Percentiles rank a stretch among this genome's conserved stretches.
Conservation (phyloP, 2,113 vertebrate species). For the Crocuta crocuta region DNA sequence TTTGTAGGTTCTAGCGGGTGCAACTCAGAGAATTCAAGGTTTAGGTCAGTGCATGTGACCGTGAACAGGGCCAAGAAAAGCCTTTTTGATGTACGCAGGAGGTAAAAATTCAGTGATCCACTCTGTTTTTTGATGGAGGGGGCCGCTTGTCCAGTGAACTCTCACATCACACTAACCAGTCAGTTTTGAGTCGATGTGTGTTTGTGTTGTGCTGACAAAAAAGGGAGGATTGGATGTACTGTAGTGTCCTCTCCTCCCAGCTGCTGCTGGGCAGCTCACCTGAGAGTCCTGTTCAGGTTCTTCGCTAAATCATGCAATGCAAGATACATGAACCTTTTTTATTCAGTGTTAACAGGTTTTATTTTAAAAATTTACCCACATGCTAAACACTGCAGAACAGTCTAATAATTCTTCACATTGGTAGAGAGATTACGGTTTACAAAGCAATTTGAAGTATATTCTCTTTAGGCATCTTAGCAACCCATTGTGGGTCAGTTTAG, state of each 20-base stretch:
- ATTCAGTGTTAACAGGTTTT: not conserved
- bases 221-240: not conserved
- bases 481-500: not conserved
- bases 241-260: not conserved
- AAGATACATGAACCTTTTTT: not conserved
- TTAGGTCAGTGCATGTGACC: not conserved
- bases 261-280: not conserved
- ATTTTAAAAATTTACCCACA: not conserved
- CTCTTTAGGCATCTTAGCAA: not conserved
- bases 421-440: not conserved
- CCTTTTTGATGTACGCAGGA: not conserved
- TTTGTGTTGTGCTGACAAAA: not conserved
- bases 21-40: not conserved
- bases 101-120: not conserved
- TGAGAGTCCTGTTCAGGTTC: not conserved
- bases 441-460: constrained; percentile 6
- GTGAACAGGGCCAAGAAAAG: not conserved
- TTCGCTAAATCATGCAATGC: not conserved
- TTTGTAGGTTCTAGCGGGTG: not conserved
- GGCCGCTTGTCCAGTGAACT: not conserved
- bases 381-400: not conserved
- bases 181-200: not conserved
- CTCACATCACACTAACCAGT: not conserved
- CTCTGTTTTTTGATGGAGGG: not conserved
- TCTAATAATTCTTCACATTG: not conserved